Evolutionary conservation across 1,140 invertebrate species (phyloP).

Genomic region (silkworm (Bombyx mori)): ASM3026992v2 NC_085133.1:7883501-7884000

Average conservation of each 20-base stretch:
- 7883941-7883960: no score
- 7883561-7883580: conserved; percentile 65
- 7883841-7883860: no score
- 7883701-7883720: conserved; percentile 63
- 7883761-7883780: conserved; percentile 56
- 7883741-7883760: conserved; percentile 61
- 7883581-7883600: conserved; percentile 29
- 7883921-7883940: no score
- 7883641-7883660: conserved; percentile 22
- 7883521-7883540: conserved; percentile 43
- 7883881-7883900: no score
- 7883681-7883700: conserved; percentile 66
- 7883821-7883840: not conserved
- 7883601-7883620: conserved; percentile 33
- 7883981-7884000: no score
- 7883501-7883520: conserved; percentile 33
- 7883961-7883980: no score
- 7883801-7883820: conserved; percentile 23
- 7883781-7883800: conserved; percentile 16
- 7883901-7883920: no score
- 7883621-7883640: conserved; percentile 63
- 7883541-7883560: conserved; percentile 63
- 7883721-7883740: conserved; percentile 58
- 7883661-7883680: conserved; percentile 55
- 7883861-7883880: no score